Evolutionary conservation across 2,888 invertebrate species (phyloP), one percentile per base, ranked within the genome.

Genomic region (Chaetoderma sp.): DNA sequence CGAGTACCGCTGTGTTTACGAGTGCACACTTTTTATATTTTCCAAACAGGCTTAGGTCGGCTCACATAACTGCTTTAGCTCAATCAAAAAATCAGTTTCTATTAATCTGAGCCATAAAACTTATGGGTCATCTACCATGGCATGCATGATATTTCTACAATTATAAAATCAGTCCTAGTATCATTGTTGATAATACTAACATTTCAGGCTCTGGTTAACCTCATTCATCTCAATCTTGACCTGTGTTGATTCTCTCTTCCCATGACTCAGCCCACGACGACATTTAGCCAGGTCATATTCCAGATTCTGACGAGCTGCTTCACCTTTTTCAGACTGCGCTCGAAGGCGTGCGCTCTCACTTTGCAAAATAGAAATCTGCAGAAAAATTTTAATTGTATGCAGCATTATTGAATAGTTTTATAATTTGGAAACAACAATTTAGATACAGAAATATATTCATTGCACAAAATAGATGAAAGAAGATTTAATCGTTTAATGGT

Each of bases 261-360:
- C 78, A 18, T 79, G 78, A 21, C 71, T 71, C 2, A 79, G 33
- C 18, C 84, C 82, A 28, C 78, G 62, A 32, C 72, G 73, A 0
- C 75, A 63, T 60, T 80, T 77, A 16, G 83, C 78, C 58, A 85
- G 63, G 65, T 85, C 84, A 75, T 76, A 83, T 70, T 85, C 85
- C 32, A 82, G 68, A 62, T 80, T 82, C 60, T 84, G 83, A 27
- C 81, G 74, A 3, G 74, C 60, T 5, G 84, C 85, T 60, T 84
- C 83, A 4, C 81, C 79, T 66, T 80, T 82, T 73, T 85, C 85
- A 6, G 83, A 45, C 63, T 79, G 81, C 5, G 83, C 78, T 16
- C 82, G 63, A 5, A 81, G 67, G 54, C 78, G 78, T 13, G 83
- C 78, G 32, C 81, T 67, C 63, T 83, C 80, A 60, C 79, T 78